phyloP scores from a whole-genome alignment of 2,113 vertebrate genomes.

The Butorides virescens region DNA sequence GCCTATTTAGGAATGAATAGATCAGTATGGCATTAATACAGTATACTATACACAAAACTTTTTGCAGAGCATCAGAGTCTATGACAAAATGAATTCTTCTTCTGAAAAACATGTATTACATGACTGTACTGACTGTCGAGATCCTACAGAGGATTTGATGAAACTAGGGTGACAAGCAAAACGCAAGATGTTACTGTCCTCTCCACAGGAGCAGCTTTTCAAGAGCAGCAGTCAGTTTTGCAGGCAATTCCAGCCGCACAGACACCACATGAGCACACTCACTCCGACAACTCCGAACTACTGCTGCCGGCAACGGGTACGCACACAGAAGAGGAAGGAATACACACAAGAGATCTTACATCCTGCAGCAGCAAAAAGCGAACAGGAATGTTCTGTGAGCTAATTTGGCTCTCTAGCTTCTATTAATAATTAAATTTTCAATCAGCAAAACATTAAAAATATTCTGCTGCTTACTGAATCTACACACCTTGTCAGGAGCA shows the following conservation, averaged over 20 bases:
- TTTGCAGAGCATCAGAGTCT: background rate
- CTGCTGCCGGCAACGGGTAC: background rate
- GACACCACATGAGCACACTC: rapidly evolving
- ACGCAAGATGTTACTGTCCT: background rate
- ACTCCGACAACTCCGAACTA: background rate
- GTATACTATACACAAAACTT: background rate
- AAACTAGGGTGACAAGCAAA: background rate
- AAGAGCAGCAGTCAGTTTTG: background rate
- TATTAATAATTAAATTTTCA: background rate
- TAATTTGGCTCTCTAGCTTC: background rate
- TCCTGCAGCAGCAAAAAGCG: background rate
- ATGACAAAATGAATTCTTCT: background rate
- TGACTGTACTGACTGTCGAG: background rate
- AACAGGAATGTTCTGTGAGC: background rate
- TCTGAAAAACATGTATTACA: background rate
- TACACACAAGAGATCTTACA: background rate
- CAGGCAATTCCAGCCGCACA: background rate
- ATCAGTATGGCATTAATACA: background rate
- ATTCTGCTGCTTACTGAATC: background rate
- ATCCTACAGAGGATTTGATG: background rate
- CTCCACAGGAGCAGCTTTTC: background rate
- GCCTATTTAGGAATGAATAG: background rate
- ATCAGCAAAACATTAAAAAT: background rate
- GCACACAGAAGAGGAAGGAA: background rate
- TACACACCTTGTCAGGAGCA: background rate